Evolutionary conservation across 2,797 vertebrate species (phyloP), one percentile per base, ranked within the genome.

Genomic region (Ctenopoma kingsleyae): DNA sequence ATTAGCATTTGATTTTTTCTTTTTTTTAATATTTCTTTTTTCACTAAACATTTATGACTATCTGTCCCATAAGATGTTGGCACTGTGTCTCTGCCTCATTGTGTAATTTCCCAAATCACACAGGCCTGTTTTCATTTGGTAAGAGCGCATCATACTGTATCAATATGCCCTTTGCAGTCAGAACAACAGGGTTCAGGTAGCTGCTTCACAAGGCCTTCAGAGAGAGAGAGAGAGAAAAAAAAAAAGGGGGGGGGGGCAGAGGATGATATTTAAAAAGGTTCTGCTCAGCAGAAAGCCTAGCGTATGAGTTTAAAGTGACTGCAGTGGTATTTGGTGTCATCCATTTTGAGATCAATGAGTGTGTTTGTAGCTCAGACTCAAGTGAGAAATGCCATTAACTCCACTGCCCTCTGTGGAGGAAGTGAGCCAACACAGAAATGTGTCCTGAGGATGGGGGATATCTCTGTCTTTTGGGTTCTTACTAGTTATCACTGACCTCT

Each of bases 361-460:
- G 74, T 76, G 64, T 87, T 85, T 87, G 73, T 58, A 75, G 65
- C 81, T 66, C 62, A 67, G 82, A 53, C 80, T 68, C 7, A 3
- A 84, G 73, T 66, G 74, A 76, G 85, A 89, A 90, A 91, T 85
- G 83, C 82, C 81, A 90, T 88, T 81, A 89, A 85, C 84, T 84
- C 81, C 73, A 47, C 64, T 72, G 76, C 55, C 78, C 73, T 82
- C 67, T 63, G 13, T 48, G 38, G 49, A 67, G 68, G 58, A 71
- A 68, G 68, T 68, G 36, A 74, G 72, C 63, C 59, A 66, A 61
- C 38, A 30, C 30, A 57, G 70, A 73, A 68, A 75, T 57, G 51
- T 73, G 75, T 79, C 66, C 51, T 36, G 25, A 52, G 27, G 71
- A 74, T 8, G 43, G 47, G 13, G 19, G 17, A 61, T 66, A 68